Base-by-base conservation (phyloP, 2,888 invertebrate genomes). In the Mimas tiliae region DNA sequence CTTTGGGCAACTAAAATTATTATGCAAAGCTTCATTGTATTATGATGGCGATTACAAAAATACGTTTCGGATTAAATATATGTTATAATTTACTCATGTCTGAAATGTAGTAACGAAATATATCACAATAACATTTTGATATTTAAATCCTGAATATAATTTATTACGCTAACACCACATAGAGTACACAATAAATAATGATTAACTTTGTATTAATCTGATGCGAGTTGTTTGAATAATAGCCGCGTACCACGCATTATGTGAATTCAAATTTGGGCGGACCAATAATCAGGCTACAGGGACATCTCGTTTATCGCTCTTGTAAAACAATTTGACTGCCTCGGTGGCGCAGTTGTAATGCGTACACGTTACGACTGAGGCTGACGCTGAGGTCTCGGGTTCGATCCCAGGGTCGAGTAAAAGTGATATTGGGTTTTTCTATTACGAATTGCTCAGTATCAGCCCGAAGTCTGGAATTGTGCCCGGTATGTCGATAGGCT, bases 311-410 rank as follows among this genome's bases (percentile, higher is more conserved):
- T 81, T 81, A 82, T 81, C 79, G 78, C 79, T 79, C 78, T 85
- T 85, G 83, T 82, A 85, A 86, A 86, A 86, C 84, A 85, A 86
- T 88, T 88, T n/a, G n/a, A n/a, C n/a, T n/a, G n/a, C n/a, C n/a
- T n/a, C n/a, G n/a, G n/a, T n/a, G n/a, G n/a, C n/a, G n/a, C n/a
- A n/a, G n/a, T n/a, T n/a, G n/a, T n/a, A n/a, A n/a, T n/a, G n/a
- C n/a, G n/a, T n/a, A n/a, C n/a, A n/a, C n/a, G n/a, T n/a, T n/a
- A n/a, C n/a, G n/a, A n/a, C n/a, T n/a, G n/a, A n/a, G n/a, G n/a
- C n/a, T n/a, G n/a, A n/a, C n/a, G n/a, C n/a, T n/a, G n/a, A n/a
- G n/a, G n/a, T n/a, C n/a, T n/a, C n/a, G n/a, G n/a, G n/a, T n/a
- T n/a, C n/a, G n/a, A n/a, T n/a, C n/a, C n/a, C n/a, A n/a, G n/a